Conservation (phyloP, 2,797 vertebrate species). For the Anomalospiza imberbis region DNA sequence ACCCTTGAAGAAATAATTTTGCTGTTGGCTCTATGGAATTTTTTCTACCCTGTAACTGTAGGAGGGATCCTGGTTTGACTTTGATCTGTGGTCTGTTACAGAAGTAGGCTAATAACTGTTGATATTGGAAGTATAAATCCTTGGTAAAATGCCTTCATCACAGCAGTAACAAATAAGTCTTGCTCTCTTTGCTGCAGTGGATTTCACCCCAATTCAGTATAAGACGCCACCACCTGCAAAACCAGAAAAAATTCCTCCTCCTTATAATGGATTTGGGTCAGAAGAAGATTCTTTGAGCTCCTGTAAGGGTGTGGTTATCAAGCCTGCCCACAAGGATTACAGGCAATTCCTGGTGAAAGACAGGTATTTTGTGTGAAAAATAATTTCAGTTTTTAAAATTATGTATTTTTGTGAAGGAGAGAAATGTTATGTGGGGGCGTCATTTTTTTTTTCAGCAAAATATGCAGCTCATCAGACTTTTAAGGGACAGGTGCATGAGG, state of each 20-base stretch:
- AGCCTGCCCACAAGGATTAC: constrained; percentile 79
- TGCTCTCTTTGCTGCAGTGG: constrained; percentile 75
- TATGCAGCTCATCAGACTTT: background rate
- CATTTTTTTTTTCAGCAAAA: background rate
- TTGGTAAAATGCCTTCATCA: constrained; percentile 47
- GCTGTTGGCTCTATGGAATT: background rate
- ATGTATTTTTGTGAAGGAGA: background rate
- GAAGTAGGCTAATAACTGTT: background rate
- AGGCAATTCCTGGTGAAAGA: constrained; percentile 85
- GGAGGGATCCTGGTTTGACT: background rate
- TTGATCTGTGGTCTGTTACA: background rate
- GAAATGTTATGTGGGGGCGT: background rate
- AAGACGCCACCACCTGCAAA: constrained; percentile 73
- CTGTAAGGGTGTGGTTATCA: constrained; percentile 79
- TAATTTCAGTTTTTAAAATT: background rate
- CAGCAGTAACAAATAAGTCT: constrained; percentile 27
- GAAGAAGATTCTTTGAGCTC: constrained; percentile 91
- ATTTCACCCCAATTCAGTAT: constrained; percentile 82
- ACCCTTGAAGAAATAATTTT: background rate
- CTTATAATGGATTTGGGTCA: constrained; percentile 90
- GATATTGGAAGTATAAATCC: constrained; percentile 53
- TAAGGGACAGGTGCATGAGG: background rate
- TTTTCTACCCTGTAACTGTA: background rate
- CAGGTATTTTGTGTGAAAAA: constrained; percentile 78
- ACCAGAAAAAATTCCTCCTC: constrained; percentile 76